Base-by-base conservation (phyloP, 2,797 vertebrate species). In the Mormyrus hasselquistii region DNA sequence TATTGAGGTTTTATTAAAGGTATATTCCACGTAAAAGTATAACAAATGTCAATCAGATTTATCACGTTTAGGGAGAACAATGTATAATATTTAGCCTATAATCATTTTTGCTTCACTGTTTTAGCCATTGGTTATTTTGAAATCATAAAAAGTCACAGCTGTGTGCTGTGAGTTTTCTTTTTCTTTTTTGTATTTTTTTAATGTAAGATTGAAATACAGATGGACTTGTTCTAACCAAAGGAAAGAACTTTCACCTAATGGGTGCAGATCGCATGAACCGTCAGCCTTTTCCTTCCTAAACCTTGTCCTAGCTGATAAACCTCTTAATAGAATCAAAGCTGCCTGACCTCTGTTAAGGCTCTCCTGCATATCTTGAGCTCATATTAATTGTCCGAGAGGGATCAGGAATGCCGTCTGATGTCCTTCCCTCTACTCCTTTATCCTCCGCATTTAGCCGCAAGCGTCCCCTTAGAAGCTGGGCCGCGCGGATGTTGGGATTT, bases 341-440 rank as follows among this genome's bases (percentile, higher is more conserved):
- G 52, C 88, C 38, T 90, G 62, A 76, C 57, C 69, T 79, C 55
- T 49, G 29, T 86, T 76, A 85, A 88, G 55, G 34, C 41, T 50
- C 87, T 79, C 52, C 59, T 76, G 47, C 62, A 44, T 52, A 87
- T 52, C 52, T 57, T 88, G 41, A 88, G 86, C 47, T 55, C 47
- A 84, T 89, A 87, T 50, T 89, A 87, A 90, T 88, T 90, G 84
- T 88, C 57, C 55, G 38, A 86, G 59, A 84, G 86, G 89, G 50
- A 59, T 88, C 57, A 87, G 83, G 73, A 82, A 88, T 52, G 76
- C 89, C 7, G 55, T 83, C 79, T 57, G 50, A 59, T 84, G 47
- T 53, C 76, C 49, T 5, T 89, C 86, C 52, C 41, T 16, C 88
- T 62, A 29, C 49, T 22, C 50, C 65, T 38, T 76, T 8, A 83